These are phyloP conservation scores for Hoplodrina ambigua DNA, from an alignment of 2,888 invertebrate species.

Conservation along the genomic window DNA sequence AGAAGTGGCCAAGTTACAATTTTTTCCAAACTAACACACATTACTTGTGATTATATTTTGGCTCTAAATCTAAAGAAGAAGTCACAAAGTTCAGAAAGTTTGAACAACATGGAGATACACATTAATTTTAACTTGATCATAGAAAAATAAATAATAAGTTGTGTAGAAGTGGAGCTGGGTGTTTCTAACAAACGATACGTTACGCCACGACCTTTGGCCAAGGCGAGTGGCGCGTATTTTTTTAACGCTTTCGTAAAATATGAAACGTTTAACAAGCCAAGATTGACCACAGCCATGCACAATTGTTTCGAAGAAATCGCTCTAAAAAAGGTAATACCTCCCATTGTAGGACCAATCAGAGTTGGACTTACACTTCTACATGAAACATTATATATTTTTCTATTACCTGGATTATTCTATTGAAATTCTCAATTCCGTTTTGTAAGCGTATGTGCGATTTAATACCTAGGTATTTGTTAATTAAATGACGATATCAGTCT, in stretches of 20 bases:
- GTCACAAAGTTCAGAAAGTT: slow-evolving; percentile 36
- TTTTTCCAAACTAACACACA: slow-evolving; percentile 16
- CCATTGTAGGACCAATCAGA: not conserved
- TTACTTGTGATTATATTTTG: slow-evolving; percentile 27
- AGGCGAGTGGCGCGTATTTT: no score
- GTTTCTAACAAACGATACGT: not conserved
- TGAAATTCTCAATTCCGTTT: slow-evolving; percentile 56
- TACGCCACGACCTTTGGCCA: not conserved
- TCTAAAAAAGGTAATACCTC: not conserved
- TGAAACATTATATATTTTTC: slow-evolving; percentile 3
- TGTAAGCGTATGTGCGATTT: slow-evolving; percentile 42
- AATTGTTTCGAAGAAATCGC: not conserved
- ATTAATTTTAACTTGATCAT: slow-evolving; percentile 8
- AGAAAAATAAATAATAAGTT: slow-evolving; percentile 3
- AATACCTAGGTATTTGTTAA: slow-evolving; percentile 44
- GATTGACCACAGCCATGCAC: not conserved
- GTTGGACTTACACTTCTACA: slow-evolving; percentile 8
- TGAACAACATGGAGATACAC: slow-evolving; percentile 40
- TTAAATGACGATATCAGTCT: slow-evolving; percentile 62
- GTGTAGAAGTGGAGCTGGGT: not conserved
- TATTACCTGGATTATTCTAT: slow-evolving; percentile 9
- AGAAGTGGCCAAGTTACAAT: slow-evolving; percentile 11
- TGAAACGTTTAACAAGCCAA: not conserved
- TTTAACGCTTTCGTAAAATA: not conserved
- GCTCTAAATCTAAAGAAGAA: slow-evolving; percentile 40